Evolutionary conservation across 1,140 invertebrate species (phyloP).

Genomic region (Saccostrea echinata): DNA sequence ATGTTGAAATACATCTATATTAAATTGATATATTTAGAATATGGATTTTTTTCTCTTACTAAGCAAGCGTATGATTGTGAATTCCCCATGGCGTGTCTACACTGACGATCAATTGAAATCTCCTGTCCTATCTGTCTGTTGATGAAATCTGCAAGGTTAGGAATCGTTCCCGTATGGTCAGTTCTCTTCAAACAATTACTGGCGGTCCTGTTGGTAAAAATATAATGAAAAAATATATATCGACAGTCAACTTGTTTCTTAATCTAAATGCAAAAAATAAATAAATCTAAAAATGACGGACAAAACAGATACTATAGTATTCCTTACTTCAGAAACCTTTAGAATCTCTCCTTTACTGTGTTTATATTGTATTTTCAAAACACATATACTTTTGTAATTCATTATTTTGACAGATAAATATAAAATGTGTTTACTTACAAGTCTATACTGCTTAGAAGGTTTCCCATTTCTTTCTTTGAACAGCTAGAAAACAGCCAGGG

Average conservation of each 20-base stretch:
- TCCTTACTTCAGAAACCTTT: too few relatives aligned
- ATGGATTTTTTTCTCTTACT: background rate
- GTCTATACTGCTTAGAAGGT: background rate
- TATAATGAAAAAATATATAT: background rate
- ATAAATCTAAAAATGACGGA: too few relatives aligned
- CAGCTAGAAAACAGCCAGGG: conserved; percentile 9
- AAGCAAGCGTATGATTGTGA: background rate
- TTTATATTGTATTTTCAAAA: too few relatives aligned
- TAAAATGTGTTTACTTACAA: background rate
- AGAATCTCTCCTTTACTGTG: too few relatives aligned
- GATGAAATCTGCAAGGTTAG: background rate
- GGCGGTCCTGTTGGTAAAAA: background rate
- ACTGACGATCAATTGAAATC: background rate
- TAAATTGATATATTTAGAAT: too few relatives aligned
- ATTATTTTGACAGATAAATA: too few relatives aligned
- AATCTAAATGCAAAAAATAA: too few relatives aligned
- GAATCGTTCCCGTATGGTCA: background rate
- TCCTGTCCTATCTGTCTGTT: background rate
- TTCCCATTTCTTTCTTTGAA: background rate
- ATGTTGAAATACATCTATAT: too few relatives aligned
- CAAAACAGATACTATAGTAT: too few relatives aligned
- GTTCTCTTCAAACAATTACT: background rate
- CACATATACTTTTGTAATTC: too few relatives aligned
- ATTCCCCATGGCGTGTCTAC: background rate
- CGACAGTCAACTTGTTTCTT: too few relatives aligned